Evolutionary conservation across 2,888 invertebrate genomes (phyloP), one percentile per base, ranked within the genome.

Genomic region (Ashinkailepas kermadecensis): DNA sequence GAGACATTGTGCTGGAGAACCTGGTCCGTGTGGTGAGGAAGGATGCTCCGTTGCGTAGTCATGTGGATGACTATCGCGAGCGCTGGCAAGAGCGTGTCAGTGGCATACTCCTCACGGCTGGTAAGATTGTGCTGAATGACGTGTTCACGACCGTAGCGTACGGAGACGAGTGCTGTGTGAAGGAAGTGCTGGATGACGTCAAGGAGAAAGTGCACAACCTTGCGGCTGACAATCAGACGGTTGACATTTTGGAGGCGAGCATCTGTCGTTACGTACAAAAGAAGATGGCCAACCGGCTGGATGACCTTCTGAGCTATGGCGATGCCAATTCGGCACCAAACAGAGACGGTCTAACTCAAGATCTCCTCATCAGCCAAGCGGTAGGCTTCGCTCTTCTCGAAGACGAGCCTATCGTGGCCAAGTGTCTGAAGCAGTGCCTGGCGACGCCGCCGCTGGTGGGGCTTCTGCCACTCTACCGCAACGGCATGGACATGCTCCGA

Each of bases 1-100:
- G 59, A 23, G 79, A 79, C 25, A 59, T 58, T 23, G 58, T 59
- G 1, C 15, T 79, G 23, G 23, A 23, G 58, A 23, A 58, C 23
- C 25, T 79, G 58, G 58, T 58, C n/a, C 18, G 25, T 4, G 58
- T 79, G 79, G 9, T 58, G 57, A 23, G n/a, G 12, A n/a, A 25
- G 25, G 23, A 59, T 12, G 23, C 58, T n/a, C 58, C 58, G 4
- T 15, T 12, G 18, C 79, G 79, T 13, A 79, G 23, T 2, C 58
- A 79, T 58, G 79, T 79, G 6, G 79, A 59, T 13, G 79, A 79
- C 58, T 79, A 58, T 23, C 58, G 58, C 13, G 79, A 59, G 25
- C 79, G 59, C 6, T 79, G 79, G 57, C 79, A 25, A 8, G 57
- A 58, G 25, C 56, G n/a, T 4, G 13, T 79, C 13, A 58, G 58